phyloP scores from a whole-genome alignment of 2,797 vertebrate genomes.

The Pelobates cultripes region DNA sequence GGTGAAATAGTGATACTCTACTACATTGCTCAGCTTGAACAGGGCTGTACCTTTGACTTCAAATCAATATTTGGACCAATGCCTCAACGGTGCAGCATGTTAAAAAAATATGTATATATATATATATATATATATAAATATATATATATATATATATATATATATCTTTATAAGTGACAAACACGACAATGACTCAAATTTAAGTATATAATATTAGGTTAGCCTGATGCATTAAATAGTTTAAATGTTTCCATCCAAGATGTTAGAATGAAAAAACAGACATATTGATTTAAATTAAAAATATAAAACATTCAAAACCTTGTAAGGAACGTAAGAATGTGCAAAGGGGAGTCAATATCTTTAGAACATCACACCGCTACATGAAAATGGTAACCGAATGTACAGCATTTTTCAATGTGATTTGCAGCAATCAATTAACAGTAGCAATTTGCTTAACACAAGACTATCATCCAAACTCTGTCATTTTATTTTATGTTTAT shows the following conservation, averaged over 20 bases:
- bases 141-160: conserved; percentile 5
- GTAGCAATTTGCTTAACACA: too few species aligned
- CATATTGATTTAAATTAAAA: conserved; percentile 58
- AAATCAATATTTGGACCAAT: conserved; percentile 14
- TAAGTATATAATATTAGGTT: background rate
- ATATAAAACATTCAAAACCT: background rate
- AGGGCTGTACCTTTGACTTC: conserved; percentile 18
- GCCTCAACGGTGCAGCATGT: background rate
- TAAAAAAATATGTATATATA: background rate
- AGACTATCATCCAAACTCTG: too few species aligned
- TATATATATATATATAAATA: background rate
- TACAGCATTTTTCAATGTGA: too few species aligned
- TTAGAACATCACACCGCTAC: too few species aligned
- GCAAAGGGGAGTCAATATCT: too few species aligned
- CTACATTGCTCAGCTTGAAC: conserved; percentile 33
- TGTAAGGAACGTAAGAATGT: too few species aligned
- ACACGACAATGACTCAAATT: conserved; percentile 29
- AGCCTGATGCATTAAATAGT: conserved; percentile 18
- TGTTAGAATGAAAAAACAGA: conserved; percentile 55
- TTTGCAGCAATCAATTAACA: too few species aligned
- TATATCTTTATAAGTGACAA: conserved; percentile 6
- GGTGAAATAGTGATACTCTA: conserved; percentile 20
- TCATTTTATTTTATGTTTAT: too few species aligned
- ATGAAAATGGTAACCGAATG: too few species aligned
- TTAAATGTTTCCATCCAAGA: background rate